phyloP scores from a whole-genome alignment of 2,797 vertebrate genomes.

The Aeoliscus strigatus region DNA sequence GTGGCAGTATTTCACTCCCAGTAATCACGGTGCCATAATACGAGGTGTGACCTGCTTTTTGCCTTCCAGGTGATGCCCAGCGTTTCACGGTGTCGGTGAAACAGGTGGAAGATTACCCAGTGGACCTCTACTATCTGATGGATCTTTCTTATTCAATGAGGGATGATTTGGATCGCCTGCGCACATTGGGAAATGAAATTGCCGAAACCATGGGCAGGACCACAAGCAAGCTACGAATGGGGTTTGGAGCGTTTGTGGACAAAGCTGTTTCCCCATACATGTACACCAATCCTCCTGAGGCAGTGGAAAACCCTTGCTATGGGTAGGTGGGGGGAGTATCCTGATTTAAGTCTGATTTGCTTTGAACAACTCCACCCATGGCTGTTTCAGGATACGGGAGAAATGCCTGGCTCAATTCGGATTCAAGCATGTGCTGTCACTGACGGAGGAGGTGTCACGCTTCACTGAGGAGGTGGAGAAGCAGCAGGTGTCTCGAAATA shows the following conservation, averaged over 20 bases:
- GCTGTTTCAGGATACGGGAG: too few relatives aligned
- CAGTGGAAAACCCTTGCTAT: conserved; percentile 92
- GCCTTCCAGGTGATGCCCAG: conserved; percentile 77
- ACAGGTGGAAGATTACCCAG: conserved; percentile 97
- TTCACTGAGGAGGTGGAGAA: conserved; percentile 96
- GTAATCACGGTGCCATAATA: too few relatives aligned
- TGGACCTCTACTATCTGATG: conserved; percentile 98
- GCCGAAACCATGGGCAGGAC: conserved; percentile 94
- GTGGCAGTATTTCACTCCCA: too few relatives aligned
- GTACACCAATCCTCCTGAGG: conserved; percentile 88
- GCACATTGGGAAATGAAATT: conserved; percentile 90
- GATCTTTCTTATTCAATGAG: conserved; percentile 99
- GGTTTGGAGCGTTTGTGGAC: conserved; percentile 95
- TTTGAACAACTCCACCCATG: too few relatives aligned
- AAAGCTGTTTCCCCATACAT: conserved; percentile 97
- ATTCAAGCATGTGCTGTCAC: conserved; percentile 90
- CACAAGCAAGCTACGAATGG: conserved; percentile 96
- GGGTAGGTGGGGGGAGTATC: conserved; percentile 77
- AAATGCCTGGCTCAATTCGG: too few relatives aligned
- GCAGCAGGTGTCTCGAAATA: conserved; percentile 93
- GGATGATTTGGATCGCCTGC: conserved; percentile 91
- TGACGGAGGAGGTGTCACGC: conserved; percentile 90
- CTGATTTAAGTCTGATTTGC: too few relatives aligned
- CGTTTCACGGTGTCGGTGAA: conserved; percentile 87
- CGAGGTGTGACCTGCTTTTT: too few relatives aligned